phyloP scores from a whole-genome alignment of 92 coral and sea anemone species.

The Montipora capitata region DNA sequence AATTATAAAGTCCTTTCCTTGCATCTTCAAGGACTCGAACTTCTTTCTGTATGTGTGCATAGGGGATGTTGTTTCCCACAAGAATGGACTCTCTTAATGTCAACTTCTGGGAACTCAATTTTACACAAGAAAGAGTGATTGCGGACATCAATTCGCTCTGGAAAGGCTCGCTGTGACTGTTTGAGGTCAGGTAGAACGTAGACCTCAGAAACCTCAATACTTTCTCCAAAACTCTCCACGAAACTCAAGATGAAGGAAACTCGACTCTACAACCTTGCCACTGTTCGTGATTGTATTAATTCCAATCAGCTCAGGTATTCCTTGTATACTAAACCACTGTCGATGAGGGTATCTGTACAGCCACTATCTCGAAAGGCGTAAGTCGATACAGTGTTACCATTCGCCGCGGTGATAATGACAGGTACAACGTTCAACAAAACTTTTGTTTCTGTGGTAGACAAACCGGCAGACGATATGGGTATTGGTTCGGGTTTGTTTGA shows the following conservation, averaged over 20 bases:
- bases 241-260: constrained; percentile 45
- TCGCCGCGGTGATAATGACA: constrained; percentile 26
- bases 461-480: constrained; percentile 30
- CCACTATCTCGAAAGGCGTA: constrained; percentile 76
- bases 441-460: constrained; percentile 5
- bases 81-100: constrained; percentile 71
- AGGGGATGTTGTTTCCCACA: not conserved
- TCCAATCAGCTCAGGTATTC: constrained; percentile 44
- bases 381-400: constrained; percentile 57
- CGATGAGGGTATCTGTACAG: constrained; percentile 78
- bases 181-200: no score
- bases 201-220: constrained; percentile 52
- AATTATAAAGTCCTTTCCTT: constrained; percentile 58
- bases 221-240: constrained; percentile 47
- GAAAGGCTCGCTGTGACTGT: constrained; percentile 16
- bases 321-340: constrained; percentile 58
- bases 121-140: constrained; percentile 70
- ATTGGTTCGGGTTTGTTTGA: constrained; percentile 11
- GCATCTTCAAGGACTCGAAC: no score
- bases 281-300: constrained; percentile 70
- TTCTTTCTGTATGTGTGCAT: no score
- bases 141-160: constrained; percentile 62
- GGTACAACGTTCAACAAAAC: constrained; percentile 47
- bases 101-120: constrained; percentile 71
- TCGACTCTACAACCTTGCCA: constrained; percentile 37